These are phyloP conservation scores for Anas platyrhynchos DNA, from an alignment of 2,113 vertebrate species.

Conservation along the genomic window DNA sequence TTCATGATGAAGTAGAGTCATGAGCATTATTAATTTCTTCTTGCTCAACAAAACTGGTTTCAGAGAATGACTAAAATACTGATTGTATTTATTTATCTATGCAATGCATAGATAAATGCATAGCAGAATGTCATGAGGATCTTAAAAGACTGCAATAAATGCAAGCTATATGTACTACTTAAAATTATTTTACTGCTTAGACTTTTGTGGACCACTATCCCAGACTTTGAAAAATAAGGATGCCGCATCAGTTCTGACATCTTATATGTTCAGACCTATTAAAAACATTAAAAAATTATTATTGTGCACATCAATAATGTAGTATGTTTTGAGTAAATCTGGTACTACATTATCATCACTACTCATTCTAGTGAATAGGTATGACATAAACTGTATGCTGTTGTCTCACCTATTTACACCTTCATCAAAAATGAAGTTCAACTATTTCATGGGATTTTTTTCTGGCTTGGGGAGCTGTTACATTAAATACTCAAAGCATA, in stretches of 20 bases:
- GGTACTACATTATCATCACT: not conserved
- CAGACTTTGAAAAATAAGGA: not conserved
- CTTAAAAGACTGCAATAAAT: not conserved
- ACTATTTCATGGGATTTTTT: not conserved
- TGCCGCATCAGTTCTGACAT: no score
- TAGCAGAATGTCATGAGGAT: not conserved
- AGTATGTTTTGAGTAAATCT: not conserved
- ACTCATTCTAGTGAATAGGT: not conserved
- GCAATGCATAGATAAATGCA: not conserved
- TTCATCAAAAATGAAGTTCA: not conserved
- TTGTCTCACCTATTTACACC: not conserved
- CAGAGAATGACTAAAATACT: not conserved
- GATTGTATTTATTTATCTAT: not conserved
- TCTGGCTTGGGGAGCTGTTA: not conserved
- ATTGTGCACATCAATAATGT: not conserved
- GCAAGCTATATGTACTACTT: not conserved
- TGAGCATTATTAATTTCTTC: not conserved
- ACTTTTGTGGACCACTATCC: not conserved
- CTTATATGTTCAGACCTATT: rapidly evolving
- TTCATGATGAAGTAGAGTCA: not conserved
- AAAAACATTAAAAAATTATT: not conserved
- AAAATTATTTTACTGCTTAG: not conserved
- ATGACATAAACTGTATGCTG: not conserved
- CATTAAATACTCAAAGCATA: not conserved
- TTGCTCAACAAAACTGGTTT: not conserved